Conservation (phyloP, 2,888 invertebrate species). For the Agonopterix alstromeriana region DNA sequence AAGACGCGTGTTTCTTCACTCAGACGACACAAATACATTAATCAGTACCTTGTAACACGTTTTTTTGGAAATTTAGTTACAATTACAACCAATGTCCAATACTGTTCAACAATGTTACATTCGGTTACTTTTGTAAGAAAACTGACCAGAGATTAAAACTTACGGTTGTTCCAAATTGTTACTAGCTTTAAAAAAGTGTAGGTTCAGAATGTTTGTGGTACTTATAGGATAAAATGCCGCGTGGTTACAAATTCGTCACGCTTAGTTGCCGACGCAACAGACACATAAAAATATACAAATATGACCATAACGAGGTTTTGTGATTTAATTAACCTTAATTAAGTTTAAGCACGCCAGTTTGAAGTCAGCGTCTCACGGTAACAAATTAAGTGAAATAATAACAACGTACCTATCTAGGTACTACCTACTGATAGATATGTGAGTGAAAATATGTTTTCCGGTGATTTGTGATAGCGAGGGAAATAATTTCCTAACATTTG, state of each 20-base stretch:
- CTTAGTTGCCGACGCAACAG: slow-evolving; percentile 14
- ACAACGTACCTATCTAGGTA: slow-evolving; percentile 2
- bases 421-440: slow-evolving; percentile 17
- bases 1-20: slow-evolving; percentile 62
- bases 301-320: slow-evolving; percentile 31
- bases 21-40: slow-evolving; percentile 56
- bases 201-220: too few relatives aligned
- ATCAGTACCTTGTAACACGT: slow-evolving; percentile 24
- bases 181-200: too few relatives aligned
- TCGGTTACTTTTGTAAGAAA: background rate
- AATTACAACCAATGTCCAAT: background rate
- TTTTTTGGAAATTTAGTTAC: background rate
- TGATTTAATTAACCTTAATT: slow-evolving; percentile 66
- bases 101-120: background rate
- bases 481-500: background rate
- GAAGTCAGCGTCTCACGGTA: slow-evolving; percentile 46
- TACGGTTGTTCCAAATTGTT: too few relatives aligned
- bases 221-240: background rate
- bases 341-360: slow-evolving; percentile 39
- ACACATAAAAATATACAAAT: slow-evolving; percentile 29
- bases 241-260: slow-evolving; percentile 8
- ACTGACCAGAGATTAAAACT: background rate
- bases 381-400: slow-evolving; percentile 37
- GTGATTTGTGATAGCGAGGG: slow-evolving; percentile 3
- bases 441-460: slow-evolving; percentile 7